Evolutionary conservation across 2,113 vertebrate genomes (phyloP).

Genomic region (Rhagologus leucostigma): DNA sequence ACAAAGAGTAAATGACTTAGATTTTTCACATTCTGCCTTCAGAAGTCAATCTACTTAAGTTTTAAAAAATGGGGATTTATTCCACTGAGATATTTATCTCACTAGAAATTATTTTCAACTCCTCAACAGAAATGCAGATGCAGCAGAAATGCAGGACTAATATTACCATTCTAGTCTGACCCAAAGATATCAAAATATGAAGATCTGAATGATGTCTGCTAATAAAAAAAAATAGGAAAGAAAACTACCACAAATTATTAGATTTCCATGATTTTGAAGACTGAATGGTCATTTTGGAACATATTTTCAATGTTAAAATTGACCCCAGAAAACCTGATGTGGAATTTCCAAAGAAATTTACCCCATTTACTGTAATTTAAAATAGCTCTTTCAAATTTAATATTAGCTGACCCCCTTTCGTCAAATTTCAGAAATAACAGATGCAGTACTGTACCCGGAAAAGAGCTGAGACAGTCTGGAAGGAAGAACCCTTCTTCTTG

Average conservation of each 20-base stretch:
- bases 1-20: neutral
- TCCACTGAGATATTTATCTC: neutral
- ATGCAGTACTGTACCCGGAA: slow-evolving; percentile 58
- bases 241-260: neutral
- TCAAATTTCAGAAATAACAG: neutral
- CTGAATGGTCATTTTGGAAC: neutral
- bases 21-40: neutral
- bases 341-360: neutral
- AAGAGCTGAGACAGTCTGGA: slow-evolving; percentile 46
- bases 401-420: neutral
- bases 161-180: neutral
- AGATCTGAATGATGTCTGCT: neutral
- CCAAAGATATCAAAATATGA: neutral
- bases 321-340: neutral
- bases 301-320: neutral
- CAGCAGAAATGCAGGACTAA: neutral
- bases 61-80: neutral
- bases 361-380: neutral
- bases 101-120: neutral
- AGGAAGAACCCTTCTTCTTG: slow-evolving; percentile 45
- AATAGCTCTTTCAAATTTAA: neutral
- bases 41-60: neutral
- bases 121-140: neutral
- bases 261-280: neutral
- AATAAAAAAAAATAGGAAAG: neutral